These are phyloP conservation scores for Rhodeus uyekii DNA, from an alignment of 2,797 vertebrate species.

Conservation along the genomic window DNA sequence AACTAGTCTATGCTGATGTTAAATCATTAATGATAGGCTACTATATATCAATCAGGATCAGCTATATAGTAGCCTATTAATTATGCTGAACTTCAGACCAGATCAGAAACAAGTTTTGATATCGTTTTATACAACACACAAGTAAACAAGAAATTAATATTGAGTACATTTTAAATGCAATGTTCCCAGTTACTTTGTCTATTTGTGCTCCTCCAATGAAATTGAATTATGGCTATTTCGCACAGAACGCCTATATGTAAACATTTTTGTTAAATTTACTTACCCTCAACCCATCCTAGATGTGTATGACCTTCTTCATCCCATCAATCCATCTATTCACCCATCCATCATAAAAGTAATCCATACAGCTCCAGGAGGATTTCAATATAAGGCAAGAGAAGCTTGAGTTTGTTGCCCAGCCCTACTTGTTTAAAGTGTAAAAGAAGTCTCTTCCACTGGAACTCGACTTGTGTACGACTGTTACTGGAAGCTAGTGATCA, in stretches of 20 bases:
- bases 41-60: neutral
- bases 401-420: no score
- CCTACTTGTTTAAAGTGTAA: no score
- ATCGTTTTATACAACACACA: neutral
- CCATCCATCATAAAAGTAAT: no score
- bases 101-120: neutral
- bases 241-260: neutral
- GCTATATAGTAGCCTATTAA: neutral
- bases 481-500: no score
- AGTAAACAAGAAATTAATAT: neutral
- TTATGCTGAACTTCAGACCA: neutral
- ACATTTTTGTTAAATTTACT: neutral
- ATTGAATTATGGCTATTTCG: neutral
- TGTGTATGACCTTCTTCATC: no score
- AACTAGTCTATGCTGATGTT: neutral
- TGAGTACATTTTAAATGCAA: neutral
- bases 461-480: no score
- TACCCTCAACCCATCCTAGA: no score
- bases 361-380: no score
- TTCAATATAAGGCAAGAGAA: no score
- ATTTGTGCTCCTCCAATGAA: neutral
- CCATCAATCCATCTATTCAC: no score
- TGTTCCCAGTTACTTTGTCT: neutral
- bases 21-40: neutral
- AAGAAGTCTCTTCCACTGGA: no score